Percentiles rank a stretch among this genome's conserved stretches.
These are phyloP conservation scores for Xiphophorus birchmanni DNA, from an alignment of 2,797 vertebrate genomes.

Conservation along the genomic window DNA sequence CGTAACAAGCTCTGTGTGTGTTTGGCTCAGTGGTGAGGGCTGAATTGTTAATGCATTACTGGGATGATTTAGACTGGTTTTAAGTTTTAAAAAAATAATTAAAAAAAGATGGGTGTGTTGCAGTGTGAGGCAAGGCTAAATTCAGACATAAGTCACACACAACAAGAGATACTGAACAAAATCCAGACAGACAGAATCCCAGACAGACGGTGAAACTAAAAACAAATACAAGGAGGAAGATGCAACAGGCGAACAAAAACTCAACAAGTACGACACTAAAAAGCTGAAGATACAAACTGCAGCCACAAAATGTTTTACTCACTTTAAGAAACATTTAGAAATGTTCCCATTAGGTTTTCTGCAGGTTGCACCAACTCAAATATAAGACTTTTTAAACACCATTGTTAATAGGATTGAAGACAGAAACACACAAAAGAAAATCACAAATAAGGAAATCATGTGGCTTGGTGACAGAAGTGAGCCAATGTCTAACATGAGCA, in stretches of 20 bases:
- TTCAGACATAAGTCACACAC: conserved; percentile 23
- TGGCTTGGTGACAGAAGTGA: too few species aligned
- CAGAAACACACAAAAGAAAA: too few species aligned
- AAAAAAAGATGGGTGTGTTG: neutral
- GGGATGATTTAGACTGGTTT: conserved; percentile 47
- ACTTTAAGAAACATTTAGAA: too few species aligned
- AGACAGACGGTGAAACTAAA: conserved; percentile 3
- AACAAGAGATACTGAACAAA: conserved; percentile 6
- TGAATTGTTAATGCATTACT: conserved; percentile 44
- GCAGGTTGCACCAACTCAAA: too few species aligned
- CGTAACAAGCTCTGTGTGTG: conserved; percentile 26
- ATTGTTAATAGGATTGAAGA: too few species aligned
- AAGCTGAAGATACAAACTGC: neutral
- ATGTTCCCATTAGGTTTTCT: neutral
- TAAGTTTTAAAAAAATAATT: neutral
- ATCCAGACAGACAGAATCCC: conserved; percentile 8
- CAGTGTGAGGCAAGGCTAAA: conserved; percentile 18
- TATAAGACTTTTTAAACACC: too few species aligned
- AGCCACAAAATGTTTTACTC: neutral
- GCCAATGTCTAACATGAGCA: too few species aligned
- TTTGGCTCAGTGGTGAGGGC: conserved; percentile 44
- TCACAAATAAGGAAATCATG: too few species aligned
- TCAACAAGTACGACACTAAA: neutral
- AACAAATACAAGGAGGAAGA: neutral
- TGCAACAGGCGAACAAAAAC: neutral